phyloP scores from a whole-genome alignment of 2,888 invertebrate genomes.

The Eupithecia pulchellata region DNA sequence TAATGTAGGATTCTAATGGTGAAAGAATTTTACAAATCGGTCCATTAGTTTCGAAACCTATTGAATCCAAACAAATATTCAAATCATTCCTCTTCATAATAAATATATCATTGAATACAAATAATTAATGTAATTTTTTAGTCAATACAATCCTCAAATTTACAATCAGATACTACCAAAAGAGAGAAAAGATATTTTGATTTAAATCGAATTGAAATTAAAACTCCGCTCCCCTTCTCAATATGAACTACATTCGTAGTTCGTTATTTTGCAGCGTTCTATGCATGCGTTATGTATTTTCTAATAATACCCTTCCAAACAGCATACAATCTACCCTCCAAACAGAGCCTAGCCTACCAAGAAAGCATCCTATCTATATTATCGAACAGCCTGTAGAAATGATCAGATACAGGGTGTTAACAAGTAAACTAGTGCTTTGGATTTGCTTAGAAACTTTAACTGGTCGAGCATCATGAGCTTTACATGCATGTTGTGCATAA shows the following conservation, averaged over 20 bases:
- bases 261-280: neutral
- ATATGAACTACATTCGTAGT: neutral
- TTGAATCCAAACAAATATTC: too few species aligned
- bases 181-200: neutral
- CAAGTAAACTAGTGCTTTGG: neutral
- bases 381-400: conserved; percentile 50
- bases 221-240: too few species aligned
- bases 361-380: conserved; percentile 42
- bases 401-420: conserved; percentile 62
- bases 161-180: too few species aligned
- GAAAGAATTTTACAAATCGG: too few species aligned
- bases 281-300: neutral
- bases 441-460: neutral
- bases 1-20: too few species aligned
- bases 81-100: too few species aligned
- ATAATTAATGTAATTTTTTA: too few species aligned
- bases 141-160: too few species aligned
- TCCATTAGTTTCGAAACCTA: too few species aligned
- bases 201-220: neutral
- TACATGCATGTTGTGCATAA: neutral
- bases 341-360: conserved; percentile 31
- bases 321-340: too few species aligned
- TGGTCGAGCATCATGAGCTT: neutral
- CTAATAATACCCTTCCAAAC: neutral
- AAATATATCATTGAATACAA: too few species aligned